Conservation (phyloP, 2,888 invertebrate species). For the Ariolimax columbianus region DNA sequence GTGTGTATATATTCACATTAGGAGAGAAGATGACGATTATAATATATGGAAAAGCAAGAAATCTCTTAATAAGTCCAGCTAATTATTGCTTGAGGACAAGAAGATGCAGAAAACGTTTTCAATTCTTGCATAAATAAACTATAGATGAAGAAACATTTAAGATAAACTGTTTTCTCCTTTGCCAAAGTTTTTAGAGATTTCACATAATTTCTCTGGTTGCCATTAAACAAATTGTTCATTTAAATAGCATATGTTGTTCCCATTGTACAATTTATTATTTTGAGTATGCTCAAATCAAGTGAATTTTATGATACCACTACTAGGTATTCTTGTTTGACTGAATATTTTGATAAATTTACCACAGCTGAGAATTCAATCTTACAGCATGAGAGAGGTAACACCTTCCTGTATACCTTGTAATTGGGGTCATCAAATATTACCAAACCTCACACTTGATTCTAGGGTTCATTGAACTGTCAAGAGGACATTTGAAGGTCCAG, state of each 20-base stretch:
- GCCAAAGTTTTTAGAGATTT: background rate
- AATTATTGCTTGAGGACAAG: background rate
- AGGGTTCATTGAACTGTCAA: conserved; percentile 65
- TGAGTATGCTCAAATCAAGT: background rate
- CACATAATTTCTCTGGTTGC: background rate
- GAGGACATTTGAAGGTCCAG: conserved; percentile 68
- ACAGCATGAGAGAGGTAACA: background rate
- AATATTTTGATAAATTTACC: background rate
- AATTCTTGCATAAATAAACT: background rate
- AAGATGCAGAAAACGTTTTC: background rate
- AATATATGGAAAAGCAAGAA: background rate
- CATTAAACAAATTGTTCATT: background rate
- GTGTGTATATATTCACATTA: background rate
- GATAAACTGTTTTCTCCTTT: background rate
- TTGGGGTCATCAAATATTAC: conserved; percentile 53
- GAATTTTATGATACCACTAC: background rate
- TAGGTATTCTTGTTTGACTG: background rate
- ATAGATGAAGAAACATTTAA: background rate
- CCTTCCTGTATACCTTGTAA: background rate
- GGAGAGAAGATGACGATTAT: background rate
- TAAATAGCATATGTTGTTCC: no score
- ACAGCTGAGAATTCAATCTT: background rate
- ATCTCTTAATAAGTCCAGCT: background rate
- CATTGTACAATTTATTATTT: background rate
- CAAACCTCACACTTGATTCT: conserved; percentile 69